Evolutionary conservation across 2,113 vertebrate genomes (phyloP), one percentile per base, ranked within the genome.

Genomic region (Thunnus thynnus): DNA sequence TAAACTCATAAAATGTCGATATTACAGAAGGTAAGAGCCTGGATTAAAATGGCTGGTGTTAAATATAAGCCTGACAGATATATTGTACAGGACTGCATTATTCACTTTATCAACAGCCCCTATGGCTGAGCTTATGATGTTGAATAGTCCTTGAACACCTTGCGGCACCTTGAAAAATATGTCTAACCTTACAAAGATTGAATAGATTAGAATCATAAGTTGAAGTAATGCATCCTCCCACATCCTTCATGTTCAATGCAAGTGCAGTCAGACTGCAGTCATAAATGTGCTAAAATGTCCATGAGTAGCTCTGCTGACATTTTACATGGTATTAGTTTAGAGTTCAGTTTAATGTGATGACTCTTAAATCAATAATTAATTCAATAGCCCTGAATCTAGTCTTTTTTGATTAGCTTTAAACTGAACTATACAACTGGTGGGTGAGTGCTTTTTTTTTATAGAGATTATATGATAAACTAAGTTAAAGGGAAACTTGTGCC

Each of bases 121-220:
- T 61, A 75, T 48, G 60, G 54, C 46, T 73, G 60, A 58, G 76
- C 54, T 66, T 73, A 72, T 78, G 48, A 67, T 78, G 72, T 68
- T 66, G 56, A 83, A 88, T 75, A 74, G 72, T 72, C 75, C 75
- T 77, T 74, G 68, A 86, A 72, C 77, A 54, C 46, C 3, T 62
- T 54, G 61, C 63, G 36, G 22, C 73, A 17, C 10, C 20, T 32
- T 79, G 47, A 63, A 72, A 67, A 78, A 82, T 48, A 27, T 46
- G 65, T 54, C 25, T 36, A 63, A 83, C 76, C 36, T 81, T 78
- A 72, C 80, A 79, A 48, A 71, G 61, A 68, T 77, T n/a, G 72
- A 72, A 61, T 64, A 65, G 69, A 84, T 88, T 75, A 58, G 8
- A 17, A 66, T 76, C 72, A 76, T 80, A 78, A 83, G 84, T 83